Evolutionary conservation across 1,140 invertebrate genomes (phyloP).

Genomic region (Drosophila sechellia): DNA sequence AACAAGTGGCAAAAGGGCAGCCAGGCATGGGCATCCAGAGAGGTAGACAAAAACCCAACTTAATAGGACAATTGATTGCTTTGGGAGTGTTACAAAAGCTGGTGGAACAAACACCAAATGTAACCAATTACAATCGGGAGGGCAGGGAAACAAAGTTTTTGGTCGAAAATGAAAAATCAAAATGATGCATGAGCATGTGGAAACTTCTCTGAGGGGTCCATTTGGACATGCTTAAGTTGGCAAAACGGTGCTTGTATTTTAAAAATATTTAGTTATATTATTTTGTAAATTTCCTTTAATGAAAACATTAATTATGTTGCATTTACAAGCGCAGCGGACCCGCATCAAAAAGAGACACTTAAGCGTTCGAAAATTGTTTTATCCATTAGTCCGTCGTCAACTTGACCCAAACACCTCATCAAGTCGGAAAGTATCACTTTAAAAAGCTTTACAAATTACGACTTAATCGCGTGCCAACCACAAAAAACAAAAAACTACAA

Average conservation of each 20-base stretch:
- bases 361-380: conserved; percentile 46
- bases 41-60: conserved; percentile 26
- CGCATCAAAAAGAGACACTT: background rate
- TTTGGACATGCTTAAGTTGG: background rate
- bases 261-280: background rate
- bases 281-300: background rate
- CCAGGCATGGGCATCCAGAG: conserved; percentile 32
- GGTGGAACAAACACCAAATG: conserved; percentile 31
- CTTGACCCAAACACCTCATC: conserved; percentile 74
- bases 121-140: conserved; percentile 29
- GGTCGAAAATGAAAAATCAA: conserved; percentile 21
- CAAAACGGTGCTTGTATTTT: background rate
- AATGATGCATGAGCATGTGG: conserved; percentile 43
- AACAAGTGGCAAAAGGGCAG: conserved; percentile 63
- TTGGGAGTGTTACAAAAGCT: conserved; percentile 52
- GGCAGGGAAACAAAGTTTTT: conserved; percentile 8
- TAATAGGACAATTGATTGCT: conserved; percentile 58
- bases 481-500: conserved; percentile 14
- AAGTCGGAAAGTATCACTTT: conserved; percentile 51
- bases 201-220: conserved; percentile 20
- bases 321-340: background rate
- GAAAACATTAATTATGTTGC: background rate
- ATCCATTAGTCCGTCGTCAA: conserved; percentile 45
- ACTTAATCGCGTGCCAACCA: conserved; percentile 68
- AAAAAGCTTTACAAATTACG: conserved; percentile 74